phyloP scores from a whole-genome alignment of 2,113 vertebrate genomes.

The Panthera leo region DNA sequence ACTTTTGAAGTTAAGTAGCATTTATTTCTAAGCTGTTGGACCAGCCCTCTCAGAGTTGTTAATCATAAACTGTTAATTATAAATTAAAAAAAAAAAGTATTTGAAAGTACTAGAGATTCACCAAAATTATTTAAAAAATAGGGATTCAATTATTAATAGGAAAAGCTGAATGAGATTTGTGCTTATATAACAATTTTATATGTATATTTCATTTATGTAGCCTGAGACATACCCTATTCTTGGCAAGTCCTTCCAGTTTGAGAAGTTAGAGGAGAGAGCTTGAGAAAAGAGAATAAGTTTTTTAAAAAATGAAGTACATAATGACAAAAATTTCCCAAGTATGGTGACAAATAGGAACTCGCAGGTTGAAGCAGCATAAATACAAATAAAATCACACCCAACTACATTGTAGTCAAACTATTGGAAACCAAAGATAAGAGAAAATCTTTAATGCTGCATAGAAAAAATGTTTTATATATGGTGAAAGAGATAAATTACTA shows the following conservation, averaged over 20 bases:
- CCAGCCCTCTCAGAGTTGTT: not conserved
- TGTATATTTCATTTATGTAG: not conserved
- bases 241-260: not conserved
- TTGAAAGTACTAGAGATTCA: not conserved
- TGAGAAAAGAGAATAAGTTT: not conserved
- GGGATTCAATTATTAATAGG: not conserved
- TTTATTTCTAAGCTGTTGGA: not conserved
- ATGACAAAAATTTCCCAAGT: not conserved
- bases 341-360: not conserved
- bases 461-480: not conserved
- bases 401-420: not conserved
- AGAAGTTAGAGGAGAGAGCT: not conserved
- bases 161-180: not conserved
- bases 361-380: not conserved
- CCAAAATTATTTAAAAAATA: not conserved
- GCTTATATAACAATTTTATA: not conserved
- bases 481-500: not conserved
- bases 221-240: not conserved
- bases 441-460: not conserved
- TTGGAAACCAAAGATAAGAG: not conserved
- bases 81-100: not conserved
- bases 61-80: not conserved
- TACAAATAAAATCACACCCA: not conserved
- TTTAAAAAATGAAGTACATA: not conserved
- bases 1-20: not conserved